phyloP scores from a whole-genome alignment of 2,113 vertebrate species.

The Desmodus rotundus region DNA sequence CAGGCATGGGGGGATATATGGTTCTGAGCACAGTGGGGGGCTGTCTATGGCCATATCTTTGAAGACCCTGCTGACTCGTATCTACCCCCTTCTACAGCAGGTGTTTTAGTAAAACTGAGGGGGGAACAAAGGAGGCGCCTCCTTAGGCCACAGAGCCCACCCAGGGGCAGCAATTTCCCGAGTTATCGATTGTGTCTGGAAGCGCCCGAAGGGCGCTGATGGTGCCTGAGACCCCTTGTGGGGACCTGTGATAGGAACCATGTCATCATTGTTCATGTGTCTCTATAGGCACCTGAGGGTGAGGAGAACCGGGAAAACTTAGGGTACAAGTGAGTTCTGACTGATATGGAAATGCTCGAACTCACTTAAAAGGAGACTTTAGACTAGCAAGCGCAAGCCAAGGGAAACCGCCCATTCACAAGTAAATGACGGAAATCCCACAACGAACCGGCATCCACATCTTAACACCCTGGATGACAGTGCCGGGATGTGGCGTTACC shows the following conservation, averaged over 20 bases:
- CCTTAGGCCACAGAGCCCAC: neutral
- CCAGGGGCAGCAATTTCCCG: neutral
- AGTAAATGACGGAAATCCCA: neutral
- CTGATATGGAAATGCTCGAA: neutral
- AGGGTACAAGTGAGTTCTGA: neutral
- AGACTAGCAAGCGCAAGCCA: neutral
- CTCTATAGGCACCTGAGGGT: rapidly evolving
- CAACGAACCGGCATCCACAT: neutral
- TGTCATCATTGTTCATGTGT: neutral
- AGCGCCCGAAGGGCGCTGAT: neutral
- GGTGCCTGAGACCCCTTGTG: neutral
- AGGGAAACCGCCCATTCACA: neutral
- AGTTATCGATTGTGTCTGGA: neutral
- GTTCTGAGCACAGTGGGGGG: neutral
- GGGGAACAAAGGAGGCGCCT: neutral
- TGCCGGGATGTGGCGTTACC: rapidly evolving
- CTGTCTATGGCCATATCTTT: no score
- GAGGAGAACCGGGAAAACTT: neutral
- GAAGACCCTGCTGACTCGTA: neutral
- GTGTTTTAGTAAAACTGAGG: neutral
- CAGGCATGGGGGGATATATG: neutral
- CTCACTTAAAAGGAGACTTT: neutral
- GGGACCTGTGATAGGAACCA: no score
- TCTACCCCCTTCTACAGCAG: neutral
- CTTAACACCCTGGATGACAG: neutral